A percentile compares a stretch with the other conserved stretches of the same genome.
Evolutionary conservation across 1,140 invertebrate genomes (phyloP).

Genomic region (Rhizoglyphus robini): DNA sequence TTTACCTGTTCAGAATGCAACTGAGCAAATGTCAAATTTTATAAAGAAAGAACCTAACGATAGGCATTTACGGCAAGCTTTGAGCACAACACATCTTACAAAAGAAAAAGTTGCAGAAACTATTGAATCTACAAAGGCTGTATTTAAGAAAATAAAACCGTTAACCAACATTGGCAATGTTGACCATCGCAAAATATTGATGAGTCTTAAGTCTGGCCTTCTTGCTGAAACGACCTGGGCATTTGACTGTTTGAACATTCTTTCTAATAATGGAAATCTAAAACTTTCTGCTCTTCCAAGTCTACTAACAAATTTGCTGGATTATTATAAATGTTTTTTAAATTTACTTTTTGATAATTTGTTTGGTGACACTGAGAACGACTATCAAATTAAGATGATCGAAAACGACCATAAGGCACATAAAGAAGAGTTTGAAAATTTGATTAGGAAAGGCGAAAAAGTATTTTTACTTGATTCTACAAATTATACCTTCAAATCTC

Average conservation of each 20-base stretch:
- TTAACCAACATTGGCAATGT: constrained; percentile 53
- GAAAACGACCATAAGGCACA: not conserved
- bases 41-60: constrained; percentile 10
- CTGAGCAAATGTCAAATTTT: constrained; percentile 23
- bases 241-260: constrained; percentile 72
- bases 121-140: constrained; percentile 75
- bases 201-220: constrained; percentile 91
- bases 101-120: constrained; percentile 82
- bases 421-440: not conserved
- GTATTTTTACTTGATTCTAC: constrained; percentile 22
- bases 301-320: constrained; percentile 71
- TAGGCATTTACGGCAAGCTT: constrained; percentile 21
- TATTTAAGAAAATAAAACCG: constrained; percentile 67
- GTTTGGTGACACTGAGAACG: constrained; percentile 21
- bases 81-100: constrained; percentile 37
- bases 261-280: constrained; percentile 80
- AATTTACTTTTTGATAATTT: constrained; percentile 21
- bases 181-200: constrained; percentile 94
- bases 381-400: constrained; percentile 25
- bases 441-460: constrained; percentile 18
- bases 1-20: constrained; percentile 13
- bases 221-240: constrained; percentile 94
- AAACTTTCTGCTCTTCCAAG: constrained; percentile 78
- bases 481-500: constrained; percentile 27
- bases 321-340: constrained; percentile 52